These are phyloP conservation scores for Drusus annulatus DNA, from an alignment of 1,140 invertebrate species.

Conservation along the genomic window DNA sequence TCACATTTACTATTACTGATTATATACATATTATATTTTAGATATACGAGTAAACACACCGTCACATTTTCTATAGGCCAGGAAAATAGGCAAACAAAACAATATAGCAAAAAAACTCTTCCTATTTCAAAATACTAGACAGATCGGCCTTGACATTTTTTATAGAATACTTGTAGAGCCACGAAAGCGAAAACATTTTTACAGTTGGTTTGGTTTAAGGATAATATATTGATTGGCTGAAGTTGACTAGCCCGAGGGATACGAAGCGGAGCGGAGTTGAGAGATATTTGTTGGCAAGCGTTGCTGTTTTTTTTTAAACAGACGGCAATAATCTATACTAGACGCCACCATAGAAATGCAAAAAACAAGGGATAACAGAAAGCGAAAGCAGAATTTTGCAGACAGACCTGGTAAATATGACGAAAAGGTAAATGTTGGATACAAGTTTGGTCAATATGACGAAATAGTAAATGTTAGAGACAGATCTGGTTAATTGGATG, in stretches of 20 bases:
- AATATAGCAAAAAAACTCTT: too few species aligned
- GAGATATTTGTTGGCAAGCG: constrained; percentile 20
- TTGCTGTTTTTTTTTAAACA: not conserved
- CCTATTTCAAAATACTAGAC: not conserved
- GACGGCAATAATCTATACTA: not conserved
- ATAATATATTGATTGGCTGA: constrained; percentile 33
- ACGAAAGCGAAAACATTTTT: constrained; percentile 27
- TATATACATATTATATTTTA: too few species aligned
- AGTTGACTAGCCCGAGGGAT: constrained; percentile 6
- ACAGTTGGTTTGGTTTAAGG: not conserved
- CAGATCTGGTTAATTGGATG: too few species aligned
- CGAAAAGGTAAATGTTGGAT: too few species aligned
- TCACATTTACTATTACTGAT: too few species aligned
- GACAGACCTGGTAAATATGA: too few species aligned
- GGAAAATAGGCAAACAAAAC: too few species aligned
- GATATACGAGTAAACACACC: too few species aligned
- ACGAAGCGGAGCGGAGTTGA: not conserved
- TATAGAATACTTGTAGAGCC: constrained; percentile 1
- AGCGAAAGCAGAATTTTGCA: too few species aligned
- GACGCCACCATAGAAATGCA: constrained; percentile 19
- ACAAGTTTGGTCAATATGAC: too few species aligned
- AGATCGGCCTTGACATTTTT: constrained; percentile 25
- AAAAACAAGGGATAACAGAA: not conserved
- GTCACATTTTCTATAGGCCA: too few species aligned
- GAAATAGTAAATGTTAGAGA: too few species aligned